A percentile compares a stretch with the other conserved stretches of the same genome.
Evolutionary conservation across 2,797 vertebrate genomes (phyloP).

Genomic region (Chelon auratus): DNA sequence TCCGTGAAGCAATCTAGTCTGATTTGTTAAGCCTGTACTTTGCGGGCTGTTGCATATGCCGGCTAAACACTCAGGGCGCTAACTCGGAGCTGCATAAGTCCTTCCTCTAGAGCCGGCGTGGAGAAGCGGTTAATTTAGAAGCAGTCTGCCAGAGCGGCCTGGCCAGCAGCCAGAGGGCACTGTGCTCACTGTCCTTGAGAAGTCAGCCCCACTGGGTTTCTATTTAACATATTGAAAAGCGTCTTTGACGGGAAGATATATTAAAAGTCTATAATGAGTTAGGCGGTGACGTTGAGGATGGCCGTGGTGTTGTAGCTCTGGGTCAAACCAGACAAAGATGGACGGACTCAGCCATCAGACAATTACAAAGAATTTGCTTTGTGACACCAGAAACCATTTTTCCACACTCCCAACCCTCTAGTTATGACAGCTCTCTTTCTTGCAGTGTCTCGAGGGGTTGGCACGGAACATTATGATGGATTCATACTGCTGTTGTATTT

Average conservation of each 20-base stretch:
- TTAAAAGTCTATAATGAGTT: constrained; percentile 85
- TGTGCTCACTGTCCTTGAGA: constrained; percentile 85
- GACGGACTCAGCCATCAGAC: constrained; percentile 75
- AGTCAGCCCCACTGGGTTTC: constrained; percentile 82
- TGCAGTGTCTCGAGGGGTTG: constrained; percentile 74
- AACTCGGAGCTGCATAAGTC: constrained; percentile 78
- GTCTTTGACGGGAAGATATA: constrained; percentile 84
- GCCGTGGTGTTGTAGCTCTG: constrained; percentile 77
- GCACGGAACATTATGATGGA: constrained; percentile 81
- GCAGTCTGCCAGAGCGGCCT: constrained; percentile 85
- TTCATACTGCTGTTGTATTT: constrained; percentile 79
- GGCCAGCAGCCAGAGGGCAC: constrained; percentile 86
- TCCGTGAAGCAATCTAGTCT: constrained; percentile 82
- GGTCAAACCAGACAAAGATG: constrained; percentile 84
- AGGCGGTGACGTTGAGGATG: constrained; percentile 74
- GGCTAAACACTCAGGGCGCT: constrained; percentile 78
- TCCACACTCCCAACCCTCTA: constrained; percentile 72
- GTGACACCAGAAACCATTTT: constrained; percentile 79
- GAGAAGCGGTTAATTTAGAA: constrained; percentile 87
- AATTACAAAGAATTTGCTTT: constrained; percentile 83
- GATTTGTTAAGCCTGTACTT: constrained; percentile 87
- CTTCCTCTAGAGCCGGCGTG: constrained; percentile 77
- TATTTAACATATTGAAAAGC: constrained; percentile 86
- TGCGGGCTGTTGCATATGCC: constrained; percentile 76
- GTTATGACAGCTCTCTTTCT: constrained; percentile 83